Evolutionary conservation across 1,140 invertebrate genomes (phyloP), one percentile per base, ranked within the genome.

Genomic region (Frieseomelitta varia): DNA sequence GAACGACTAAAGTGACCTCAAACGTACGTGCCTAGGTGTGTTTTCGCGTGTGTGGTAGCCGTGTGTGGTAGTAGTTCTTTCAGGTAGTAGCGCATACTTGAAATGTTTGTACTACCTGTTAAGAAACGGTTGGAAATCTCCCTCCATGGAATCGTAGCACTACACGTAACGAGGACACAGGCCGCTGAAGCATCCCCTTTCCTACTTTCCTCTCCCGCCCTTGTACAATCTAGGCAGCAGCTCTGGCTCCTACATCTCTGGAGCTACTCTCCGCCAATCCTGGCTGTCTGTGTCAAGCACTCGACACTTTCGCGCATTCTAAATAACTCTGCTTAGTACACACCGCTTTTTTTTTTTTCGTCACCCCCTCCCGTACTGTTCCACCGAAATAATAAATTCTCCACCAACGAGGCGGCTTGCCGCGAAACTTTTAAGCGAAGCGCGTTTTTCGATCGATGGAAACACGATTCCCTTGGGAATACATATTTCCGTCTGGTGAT

Each of bases 151-250:
- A 79, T 79, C 79, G 81, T 65, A 69, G 55, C 81, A 82, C 85
- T 88, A 87, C 79, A 88, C 85, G 56, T 90, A 90, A 90, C 88
- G 88, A 90, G 88, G 87, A 81, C 88, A 85, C 84, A 76, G 82
- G 39, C 79, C 82, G 78, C 79, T 84, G 61, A 75, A 84, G 79
- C 81, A 69, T 65, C 78, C 69, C 85, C 76, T 73, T 84, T 83
- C 81, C 67, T 56, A 65, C 71, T 78, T 74, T 65, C 76, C 53
- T 65, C 73, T 71, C 71, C 30, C 58, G 51, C 75, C 86, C 83
- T 82, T 68, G 61, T 80, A 53, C 55, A 79, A 84, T 84, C 69
- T 63, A 75, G 82, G 27, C 68, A 67, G 58, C 77, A 24, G 30
- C 74, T 53, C 27, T 56, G 39, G 47, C 47, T 79, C 56, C 58